Conservation (phyloP, 2,113 vertebrate genomes). For the Pituophis catenifer region DNA sequence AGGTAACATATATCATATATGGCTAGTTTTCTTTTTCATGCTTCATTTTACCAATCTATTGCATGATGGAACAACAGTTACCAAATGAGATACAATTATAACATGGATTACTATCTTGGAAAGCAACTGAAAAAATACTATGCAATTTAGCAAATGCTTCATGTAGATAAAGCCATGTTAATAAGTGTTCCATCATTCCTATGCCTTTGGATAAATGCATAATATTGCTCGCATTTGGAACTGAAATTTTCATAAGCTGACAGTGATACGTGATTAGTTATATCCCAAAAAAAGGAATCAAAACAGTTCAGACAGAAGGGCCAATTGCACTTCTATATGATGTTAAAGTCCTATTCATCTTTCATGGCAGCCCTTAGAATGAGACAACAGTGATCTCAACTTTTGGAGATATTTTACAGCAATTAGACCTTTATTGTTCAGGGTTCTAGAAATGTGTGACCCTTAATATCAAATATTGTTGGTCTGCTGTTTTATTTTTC, state of each 20-base stretch:
- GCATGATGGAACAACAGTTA: background rate
- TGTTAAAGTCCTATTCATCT: background rate
- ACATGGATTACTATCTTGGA: background rate
- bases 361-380: background rate
- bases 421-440: background rate
- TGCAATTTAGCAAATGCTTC: background rate
- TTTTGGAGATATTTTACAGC: background rate
- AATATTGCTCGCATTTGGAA: background rate
- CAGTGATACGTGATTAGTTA: background rate
- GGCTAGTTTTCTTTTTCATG: conserved; percentile 28
- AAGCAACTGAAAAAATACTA: background rate
- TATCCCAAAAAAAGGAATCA: background rate
- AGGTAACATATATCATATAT: background rate
- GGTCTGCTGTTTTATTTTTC: background rate
- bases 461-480: background rate
- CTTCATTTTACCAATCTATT: conserved; percentile 14
- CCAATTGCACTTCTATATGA: background rate
- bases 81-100: background rate
- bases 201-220: background rate
- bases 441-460: background rate
- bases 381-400: background rate
- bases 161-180: conserved; percentile 7
- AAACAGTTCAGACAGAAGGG: background rate
- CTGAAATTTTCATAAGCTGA: background rate
- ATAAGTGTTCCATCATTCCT: background rate